Base-by-base conservation (phyloP, 2,888 invertebrate genomes). In the Liopterus haemorrhoidalis region DNA sequence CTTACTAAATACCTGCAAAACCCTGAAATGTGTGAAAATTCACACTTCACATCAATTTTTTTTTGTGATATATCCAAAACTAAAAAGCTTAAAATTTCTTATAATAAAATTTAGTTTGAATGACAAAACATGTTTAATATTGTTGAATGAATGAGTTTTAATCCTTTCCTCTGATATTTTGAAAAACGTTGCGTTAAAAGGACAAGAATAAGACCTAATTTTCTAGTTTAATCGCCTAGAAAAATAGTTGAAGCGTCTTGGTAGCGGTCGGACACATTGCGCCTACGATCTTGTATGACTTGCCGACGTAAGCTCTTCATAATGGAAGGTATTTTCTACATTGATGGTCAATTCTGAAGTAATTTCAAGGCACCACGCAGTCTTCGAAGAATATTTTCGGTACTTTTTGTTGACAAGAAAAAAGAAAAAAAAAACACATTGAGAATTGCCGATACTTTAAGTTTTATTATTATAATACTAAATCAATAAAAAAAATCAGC, bases 181-280 rank as follows among this genome's bases (percentile, higher is more conserved):
- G 30, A 30, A 37, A 37, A 24, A 16, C 43, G 31, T n/a, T 44
- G 37, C 43, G 43, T 44, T 37, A 37, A 44, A 20, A 43, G 33
- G 24, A 21, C 36, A 33, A 48, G 48, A 46, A 51, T 50, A 42
- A 49, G 49, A 50, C 47, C 44, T 45, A 54, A 54, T 55, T 54
- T 54, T 41, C 47, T 44, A 45, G 48, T 41, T 46, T 53, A 54
- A 54, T 55, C 55, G 52, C 41, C 30, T 41, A 50, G 54, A 54
- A 55, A 37, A 51, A 28, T 37, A 46, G 46, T 36, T 45, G 48
- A 42, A 41, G 50, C 33, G 37, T 48, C 42, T 42, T 33, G 30
- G 22, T 16, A 32, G 21, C 18, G 22, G 25, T 14, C 39, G 18
- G 27, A 27, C 27, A 16, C 39, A 27, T 18, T 8, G 28, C 14